Conservation (phyloP, 2,113 vertebrate genomes). For the Apistogramma diplotaenia region DNA sequence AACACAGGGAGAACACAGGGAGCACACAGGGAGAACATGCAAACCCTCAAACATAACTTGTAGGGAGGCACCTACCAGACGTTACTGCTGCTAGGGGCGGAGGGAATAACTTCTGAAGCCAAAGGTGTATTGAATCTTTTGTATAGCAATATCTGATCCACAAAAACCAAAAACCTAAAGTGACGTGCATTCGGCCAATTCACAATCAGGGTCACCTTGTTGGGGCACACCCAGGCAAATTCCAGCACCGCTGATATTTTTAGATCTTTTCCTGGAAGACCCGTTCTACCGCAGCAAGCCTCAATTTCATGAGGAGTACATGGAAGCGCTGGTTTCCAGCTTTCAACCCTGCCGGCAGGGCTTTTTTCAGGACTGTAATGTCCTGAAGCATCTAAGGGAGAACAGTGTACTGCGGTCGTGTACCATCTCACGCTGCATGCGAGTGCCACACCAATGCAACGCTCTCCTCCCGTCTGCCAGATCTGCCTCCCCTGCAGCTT, state of each 20-base stretch:
- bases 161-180: not conserved
- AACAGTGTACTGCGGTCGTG: fast-evolving
- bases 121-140: not conserved
- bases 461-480: not conserved
- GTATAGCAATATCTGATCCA: fast-evolving
- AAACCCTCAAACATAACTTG: not conserved
- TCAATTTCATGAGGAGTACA: not conserved
- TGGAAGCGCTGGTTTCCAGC: not conserved
- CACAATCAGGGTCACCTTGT: not conserved
- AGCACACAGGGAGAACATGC: no score
- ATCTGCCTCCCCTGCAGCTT: not conserved
- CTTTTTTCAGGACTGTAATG: not conserved
- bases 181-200: not conserved
- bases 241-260: not conserved
- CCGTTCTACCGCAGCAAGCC: no score
- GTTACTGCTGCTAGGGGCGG: not conserved
- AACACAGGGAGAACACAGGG: no score
- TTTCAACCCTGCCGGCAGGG: not conserved
- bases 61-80: not conserved
- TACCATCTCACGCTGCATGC: fast-evolving
- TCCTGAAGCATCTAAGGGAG: not conserved
- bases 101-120: fast-evolving
- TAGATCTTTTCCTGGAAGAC: not conserved
- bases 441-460: not conserved
- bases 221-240: not conserved